Evolutionary conservation across 30 jellyfish, hydroid and myxozoan species (phyloP).

Genomic region (Cassiopea xamachana): DNA sequence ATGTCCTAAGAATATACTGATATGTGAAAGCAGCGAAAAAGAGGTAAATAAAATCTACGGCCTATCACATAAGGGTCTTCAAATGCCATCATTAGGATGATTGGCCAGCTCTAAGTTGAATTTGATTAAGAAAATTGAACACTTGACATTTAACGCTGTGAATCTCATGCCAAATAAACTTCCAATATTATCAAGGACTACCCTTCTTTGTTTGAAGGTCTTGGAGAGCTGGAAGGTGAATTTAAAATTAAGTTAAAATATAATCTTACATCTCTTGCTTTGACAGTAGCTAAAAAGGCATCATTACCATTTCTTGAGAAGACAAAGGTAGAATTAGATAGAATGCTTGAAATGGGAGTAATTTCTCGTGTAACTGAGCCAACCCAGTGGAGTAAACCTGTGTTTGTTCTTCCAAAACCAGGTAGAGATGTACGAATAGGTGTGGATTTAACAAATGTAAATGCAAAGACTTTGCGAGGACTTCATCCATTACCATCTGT

Average conservation of each 20-base stretch:
- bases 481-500: conserved; percentile 28
- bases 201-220: conserved; percentile 42
- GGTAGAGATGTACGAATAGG: conserved; percentile 24
- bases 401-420: conserved; percentile 32
- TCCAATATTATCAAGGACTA: conserved; percentile 1
- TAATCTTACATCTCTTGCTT: conserved; percentile 24
- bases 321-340: conserved; percentile 36
- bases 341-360: conserved; percentile 51
- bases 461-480: conserved; percentile 11
- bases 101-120: conserved; percentile 7
- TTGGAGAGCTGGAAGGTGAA: conserved; percentile 53
- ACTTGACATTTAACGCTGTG: background rate
- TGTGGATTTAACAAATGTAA: conserved; percentile 25
- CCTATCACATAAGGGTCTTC: conserved; percentile 5
- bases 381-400: conserved; percentile 45
- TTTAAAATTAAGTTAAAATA: conserved; percentile 17
- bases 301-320: conserved; percentile 52
- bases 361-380: conserved; percentile 30
- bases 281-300: conserved; percentile 23
- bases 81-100: conserved; percentile 28
- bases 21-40: too few relatives aligned
- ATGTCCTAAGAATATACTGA: too few relatives aligned
- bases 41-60: too few relatives aligned
- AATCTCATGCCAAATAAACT: conserved; percentile 24
- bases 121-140: conserved; percentile 12